Conservation (phyloP, 2,888 invertebrate species). For the Biston betularia region DNA sequence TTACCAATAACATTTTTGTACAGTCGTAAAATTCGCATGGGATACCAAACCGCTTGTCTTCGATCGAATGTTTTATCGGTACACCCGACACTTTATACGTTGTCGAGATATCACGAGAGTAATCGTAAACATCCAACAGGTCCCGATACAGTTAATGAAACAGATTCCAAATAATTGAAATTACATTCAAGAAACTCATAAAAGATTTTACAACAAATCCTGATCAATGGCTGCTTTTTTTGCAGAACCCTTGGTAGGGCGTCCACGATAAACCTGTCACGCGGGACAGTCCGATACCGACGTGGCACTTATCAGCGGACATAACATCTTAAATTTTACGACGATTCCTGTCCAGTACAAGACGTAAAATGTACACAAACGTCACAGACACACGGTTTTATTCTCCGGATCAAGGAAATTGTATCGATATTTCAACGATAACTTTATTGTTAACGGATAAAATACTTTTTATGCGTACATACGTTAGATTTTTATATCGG, state of each 20-base stretch:
- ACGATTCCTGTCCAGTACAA: constrained; percentile 73
- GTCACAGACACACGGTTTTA: constrained; percentile 78
- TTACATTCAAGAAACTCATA: constrained; percentile 36
- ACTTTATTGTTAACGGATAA: constrained; percentile 76
- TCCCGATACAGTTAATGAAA: constrained; percentile 20
- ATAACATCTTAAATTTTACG: constrained; percentile 84
- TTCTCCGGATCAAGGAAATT: constrained; percentile 83
- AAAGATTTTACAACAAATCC: constrained; percentile 44
- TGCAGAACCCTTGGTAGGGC: constrained; percentile 74
- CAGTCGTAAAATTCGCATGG: constrained; percentile 6
- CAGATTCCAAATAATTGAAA: constrained; percentile 21
- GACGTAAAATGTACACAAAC: constrained; percentile 80
- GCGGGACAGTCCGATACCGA: constrained; percentile 75
- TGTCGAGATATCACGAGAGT: constrained; percentile 11
- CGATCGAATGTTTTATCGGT: constrained; percentile 15
- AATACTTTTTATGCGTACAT: constrained; percentile 75
- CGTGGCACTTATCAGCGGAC: constrained; percentile 81
- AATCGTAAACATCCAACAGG: constrained; percentile 24
- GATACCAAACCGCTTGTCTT: constrained; percentile 9
- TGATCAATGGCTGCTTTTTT: constrained; percentile 55
- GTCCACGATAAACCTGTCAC: constrained; percentile 82
- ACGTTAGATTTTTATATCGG: constrained; percentile 71
- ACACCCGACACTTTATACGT: constrained; percentile 20
- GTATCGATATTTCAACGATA: constrained; percentile 84
- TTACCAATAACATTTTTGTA: background rate